Base-by-base conservation (phyloP, 2,888 invertebrate species). In the Hirtodrosophila trivittata region DNA sequence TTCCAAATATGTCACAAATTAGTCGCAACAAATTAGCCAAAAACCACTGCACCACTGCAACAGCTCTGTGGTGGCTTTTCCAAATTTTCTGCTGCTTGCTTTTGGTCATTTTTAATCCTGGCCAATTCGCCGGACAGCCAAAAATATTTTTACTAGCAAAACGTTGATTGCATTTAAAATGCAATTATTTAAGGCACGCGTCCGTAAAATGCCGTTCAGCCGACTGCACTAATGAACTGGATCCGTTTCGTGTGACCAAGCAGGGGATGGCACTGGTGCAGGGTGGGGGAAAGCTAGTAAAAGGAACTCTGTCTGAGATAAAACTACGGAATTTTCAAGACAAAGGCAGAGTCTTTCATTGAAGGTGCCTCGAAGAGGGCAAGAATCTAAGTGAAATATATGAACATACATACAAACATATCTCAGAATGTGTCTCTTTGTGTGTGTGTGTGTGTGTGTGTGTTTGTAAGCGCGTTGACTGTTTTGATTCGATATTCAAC, bases 131-230 rank as follows among this genome's bases (percentile, higher is more conserved):
- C 35, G 50, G 10, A 42, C 45, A 16, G 10, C 30, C 49, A 38
- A 51, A 68, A 54, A 47, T 57, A 46, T 71, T 37, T 71, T 32
- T 41, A 43, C 51, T 51, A 33, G 5, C 58, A 59, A 52, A 57
- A 73, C 76, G 66, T 80, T 76, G 74, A 86, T 81, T 86, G 85
- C 85, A 84, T 81, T 84, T 85, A 59, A 82, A 82, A 82, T 82
- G 86, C 87, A 85, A 87, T 87, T 82, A 82, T 82, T 85, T 85
- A 78, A 82, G 64, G 64, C 87, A 78, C 65, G 82, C 73, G 75
- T 68, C 81, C 87, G 87, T 72, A 77, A 82, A 87, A 77, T 87
- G 78, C 72, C 85, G 70, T 64, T 66, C 85, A 85, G 69, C 85
- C 73, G 67, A 68, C 66, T 87, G 83, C 66, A 87, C 86, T 85